phyloP scores from a whole-genome alignment of 2,888 invertebrate genomes.

The Agelastica alni region DNA sequence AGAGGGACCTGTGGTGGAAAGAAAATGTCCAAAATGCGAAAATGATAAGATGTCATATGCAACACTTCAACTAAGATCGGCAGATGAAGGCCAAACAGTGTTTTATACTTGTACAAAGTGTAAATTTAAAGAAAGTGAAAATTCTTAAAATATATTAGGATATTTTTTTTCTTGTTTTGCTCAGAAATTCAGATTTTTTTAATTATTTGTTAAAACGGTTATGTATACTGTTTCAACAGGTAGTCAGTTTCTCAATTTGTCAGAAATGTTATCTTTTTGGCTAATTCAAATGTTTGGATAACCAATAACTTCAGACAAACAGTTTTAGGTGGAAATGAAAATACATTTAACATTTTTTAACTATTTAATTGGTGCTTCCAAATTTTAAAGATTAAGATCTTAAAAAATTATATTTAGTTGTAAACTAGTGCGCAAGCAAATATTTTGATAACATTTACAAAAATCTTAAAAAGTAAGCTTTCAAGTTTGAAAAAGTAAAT shows the following conservation, averaged over 20 bases:
- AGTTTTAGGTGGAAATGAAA: too few species aligned
- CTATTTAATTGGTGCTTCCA: not conserved
- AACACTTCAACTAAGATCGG: conserved; percentile 91
- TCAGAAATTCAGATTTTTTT: too few species aligned
- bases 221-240: too few species aligned
- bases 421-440: conserved; percentile 2
- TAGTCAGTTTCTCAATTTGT: too few species aligned
- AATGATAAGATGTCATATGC: conserved; percentile 94
- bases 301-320: too few species aligned
- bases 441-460: conserved; percentile 1
- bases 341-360: too few species aligned
- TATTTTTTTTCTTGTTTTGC: too few species aligned
- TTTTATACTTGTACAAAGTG: conserved; percentile 96
- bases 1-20: conserved; percentile 76
- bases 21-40: conserved; percentile 85
- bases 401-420: too few species aligned
- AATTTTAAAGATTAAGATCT: too few species aligned
- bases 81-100: conserved; percentile 99
- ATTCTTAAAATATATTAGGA: conserved; percentile 63
- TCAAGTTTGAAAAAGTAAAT: not conserved
- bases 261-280: too few species aligned
- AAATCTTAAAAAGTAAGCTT: conserved; percentile 8
- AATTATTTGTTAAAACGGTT: too few species aligned
- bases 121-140: conserved; percentile 77
- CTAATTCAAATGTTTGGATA: too few species aligned